Conservation (phyloP, 2,888 invertebrate species). For the Melanchra persicariae region DNA sequence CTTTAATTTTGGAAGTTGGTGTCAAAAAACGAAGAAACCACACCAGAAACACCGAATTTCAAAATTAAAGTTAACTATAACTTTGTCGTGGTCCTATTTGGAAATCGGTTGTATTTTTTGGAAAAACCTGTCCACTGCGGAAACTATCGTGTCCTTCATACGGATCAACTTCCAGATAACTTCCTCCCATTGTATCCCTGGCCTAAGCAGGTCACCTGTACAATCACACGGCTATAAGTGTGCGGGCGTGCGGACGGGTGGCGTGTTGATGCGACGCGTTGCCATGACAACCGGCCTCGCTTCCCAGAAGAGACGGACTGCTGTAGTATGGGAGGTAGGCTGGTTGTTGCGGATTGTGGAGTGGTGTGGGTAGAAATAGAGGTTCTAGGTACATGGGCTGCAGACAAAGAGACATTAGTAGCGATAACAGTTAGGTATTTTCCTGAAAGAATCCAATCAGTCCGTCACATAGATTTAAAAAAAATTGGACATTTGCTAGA, state of each 20-base stretch:
- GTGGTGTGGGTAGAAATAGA: constrained; percentile 1
- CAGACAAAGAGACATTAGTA: neutral
- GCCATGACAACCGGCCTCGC: constrained; percentile 82
- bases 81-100: too few relatives aligned
- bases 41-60: too few relatives aligned
- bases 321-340: constrained; percentile 34
- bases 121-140: too few relatives aligned
- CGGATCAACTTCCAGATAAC: neutral
- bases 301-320: constrained; percentile 83
- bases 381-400: neutral
- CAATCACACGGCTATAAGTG: constrained; percentile 80
- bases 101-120: too few relatives aligned
- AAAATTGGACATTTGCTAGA: too few relatives aligned
- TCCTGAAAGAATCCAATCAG: too few relatives aligned
- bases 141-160: too few relatives aligned
- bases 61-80: too few relatives aligned
- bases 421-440: too few relatives aligned
- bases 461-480: too few relatives aligned
- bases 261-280: constrained; percentile 89
- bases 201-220: constrained; percentile 83
- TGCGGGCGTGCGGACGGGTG: constrained; percentile 68
- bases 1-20: too few relatives aligned
- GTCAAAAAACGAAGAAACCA: too few relatives aligned
- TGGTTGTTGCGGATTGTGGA: constrained; percentile 48
- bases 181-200: constrained; percentile 60